Evolutionary conservation across 92 coral and sea anemone species (phyloP).

Genomic region (Nematostella vectensis): DNA sequence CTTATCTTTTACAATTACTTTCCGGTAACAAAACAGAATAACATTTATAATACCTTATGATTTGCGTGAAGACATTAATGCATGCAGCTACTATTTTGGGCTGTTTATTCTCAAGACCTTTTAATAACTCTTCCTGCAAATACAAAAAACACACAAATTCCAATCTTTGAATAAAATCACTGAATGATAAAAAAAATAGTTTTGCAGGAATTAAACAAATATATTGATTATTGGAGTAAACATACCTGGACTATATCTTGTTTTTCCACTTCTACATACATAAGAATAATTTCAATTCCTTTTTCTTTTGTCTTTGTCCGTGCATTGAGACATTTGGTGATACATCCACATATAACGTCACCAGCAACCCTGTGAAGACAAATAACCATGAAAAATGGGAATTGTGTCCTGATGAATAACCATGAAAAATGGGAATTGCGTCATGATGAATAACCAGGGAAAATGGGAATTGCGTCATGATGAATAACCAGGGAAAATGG

Average conservation of each 20-base stretch:
- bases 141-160: too few relatives aligned
- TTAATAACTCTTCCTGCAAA: slow-evolving; percentile 75
- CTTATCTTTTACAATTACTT: too few relatives aligned
- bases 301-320: slow-evolving; percentile 96
- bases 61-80: slow-evolving; percentile 50
- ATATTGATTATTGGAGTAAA: background rate
- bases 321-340: slow-evolving; percentile 87
- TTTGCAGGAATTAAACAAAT: background rate
- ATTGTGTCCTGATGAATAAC: too few relatives aligned
- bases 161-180: too few relatives aligned
- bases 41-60: slow-evolving; percentile 79
- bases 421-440: too few relatives aligned
- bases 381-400: too few relatives aligned
- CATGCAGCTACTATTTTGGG: slow-evolving; percentile 94
- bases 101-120: slow-evolving; percentile 92
- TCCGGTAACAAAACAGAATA: too few relatives aligned
- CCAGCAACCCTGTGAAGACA: slow-evolving; percentile 81
- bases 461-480: too few relatives aligned
- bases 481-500: too few relatives aligned
- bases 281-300: slow-evolving; percentile 78
- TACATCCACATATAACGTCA: slow-evolving; percentile 78
- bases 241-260: slow-evolving; percentile 90
- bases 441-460: too few relatives aligned
- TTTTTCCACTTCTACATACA: slow-evolving; percentile 91
- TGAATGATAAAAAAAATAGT: too few relatives aligned